Conservation (phyloP, 2,797 vertebrate genomes). For the Hydrophis major region DNA sequence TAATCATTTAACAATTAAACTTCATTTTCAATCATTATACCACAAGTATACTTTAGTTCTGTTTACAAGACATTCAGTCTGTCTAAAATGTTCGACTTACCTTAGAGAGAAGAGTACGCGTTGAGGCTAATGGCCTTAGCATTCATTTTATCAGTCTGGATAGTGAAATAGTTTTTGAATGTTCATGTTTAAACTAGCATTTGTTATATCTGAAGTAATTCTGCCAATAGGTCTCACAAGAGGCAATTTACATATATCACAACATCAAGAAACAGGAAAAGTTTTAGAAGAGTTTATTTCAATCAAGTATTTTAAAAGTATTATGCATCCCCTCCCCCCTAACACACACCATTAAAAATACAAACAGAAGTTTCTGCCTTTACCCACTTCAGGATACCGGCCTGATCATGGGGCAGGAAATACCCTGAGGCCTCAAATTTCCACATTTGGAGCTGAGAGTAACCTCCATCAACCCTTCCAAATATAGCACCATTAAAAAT, state of each 20-base stretch:
- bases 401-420: slow-evolving; percentile 25
- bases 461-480: slow-evolving; percentile 7
- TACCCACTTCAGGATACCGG: slow-evolving; percentile 32
- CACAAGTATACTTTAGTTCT: neutral
- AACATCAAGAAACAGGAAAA: slow-evolving; percentile 3
- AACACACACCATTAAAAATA: slow-evolving; percentile 24
- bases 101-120: neutral
- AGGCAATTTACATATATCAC: neutral
- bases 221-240: neutral
- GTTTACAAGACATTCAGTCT: neutral
- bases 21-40: neutral
- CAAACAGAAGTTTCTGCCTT: slow-evolving; percentile 17
- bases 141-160: neutral
- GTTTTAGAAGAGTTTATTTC: slow-evolving; percentile 34
- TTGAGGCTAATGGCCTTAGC: neutral
- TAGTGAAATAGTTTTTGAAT: neutral
- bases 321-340: neutral
- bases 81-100: neutral
- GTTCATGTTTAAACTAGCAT: neutral
- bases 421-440: slow-evolving; percentile 28
- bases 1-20: neutral
- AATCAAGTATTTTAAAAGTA: slow-evolving; percentile 37
- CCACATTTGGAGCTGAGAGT: neutral
- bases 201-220: neutral
- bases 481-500: slow-evolving; percentile 31